A percentile compares a stretch with the other conserved stretches of the same genome.
Conservation (phyloP, 2,113 vertebrate species). For the Melanerpes formicivorus region DNA sequence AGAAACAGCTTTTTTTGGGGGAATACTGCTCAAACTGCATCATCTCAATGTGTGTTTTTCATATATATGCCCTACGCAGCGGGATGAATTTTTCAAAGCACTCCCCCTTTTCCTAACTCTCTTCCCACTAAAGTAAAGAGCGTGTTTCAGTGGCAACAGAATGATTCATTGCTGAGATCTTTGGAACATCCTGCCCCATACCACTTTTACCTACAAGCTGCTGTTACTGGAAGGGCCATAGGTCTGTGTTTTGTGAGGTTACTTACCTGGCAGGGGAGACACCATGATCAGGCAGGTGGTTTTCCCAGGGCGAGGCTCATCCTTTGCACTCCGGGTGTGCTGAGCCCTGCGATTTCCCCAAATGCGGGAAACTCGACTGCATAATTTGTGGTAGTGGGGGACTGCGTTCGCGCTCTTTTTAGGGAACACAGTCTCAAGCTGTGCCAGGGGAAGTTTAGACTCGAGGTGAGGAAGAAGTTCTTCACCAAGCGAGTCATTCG, state of each 20-base stretch:
- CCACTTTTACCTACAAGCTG: background rate
- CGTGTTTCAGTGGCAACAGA: background rate
- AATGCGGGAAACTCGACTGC: background rate
- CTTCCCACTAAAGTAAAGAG: background rate
- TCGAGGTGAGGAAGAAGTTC: too few relatives aligned
- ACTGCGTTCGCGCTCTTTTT: background rate
- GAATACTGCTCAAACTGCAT: background rate
- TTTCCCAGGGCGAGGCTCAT: background rate
- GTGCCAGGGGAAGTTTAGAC: too few relatives aligned
- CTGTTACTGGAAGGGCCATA: background rate
- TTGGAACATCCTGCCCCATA: background rate
- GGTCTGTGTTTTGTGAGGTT: background rate
- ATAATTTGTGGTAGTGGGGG: slow-evolving; percentile 45
- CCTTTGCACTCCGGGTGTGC: background rate
- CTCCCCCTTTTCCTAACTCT: background rate
- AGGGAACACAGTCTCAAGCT: too few relatives aligned
- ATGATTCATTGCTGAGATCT: background rate
- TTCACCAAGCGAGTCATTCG: too few relatives aligned
- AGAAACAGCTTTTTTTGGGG: background rate
- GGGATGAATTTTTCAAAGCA: background rate
- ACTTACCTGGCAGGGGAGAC: background rate
- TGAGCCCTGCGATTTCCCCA: background rate
- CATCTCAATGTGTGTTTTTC: fast-evolving
- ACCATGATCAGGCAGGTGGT: background rate
- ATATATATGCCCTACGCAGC: fast-evolving